Conservation (phyloP, 2,888 invertebrate genomes). For the Cenopis cana region DNA sequence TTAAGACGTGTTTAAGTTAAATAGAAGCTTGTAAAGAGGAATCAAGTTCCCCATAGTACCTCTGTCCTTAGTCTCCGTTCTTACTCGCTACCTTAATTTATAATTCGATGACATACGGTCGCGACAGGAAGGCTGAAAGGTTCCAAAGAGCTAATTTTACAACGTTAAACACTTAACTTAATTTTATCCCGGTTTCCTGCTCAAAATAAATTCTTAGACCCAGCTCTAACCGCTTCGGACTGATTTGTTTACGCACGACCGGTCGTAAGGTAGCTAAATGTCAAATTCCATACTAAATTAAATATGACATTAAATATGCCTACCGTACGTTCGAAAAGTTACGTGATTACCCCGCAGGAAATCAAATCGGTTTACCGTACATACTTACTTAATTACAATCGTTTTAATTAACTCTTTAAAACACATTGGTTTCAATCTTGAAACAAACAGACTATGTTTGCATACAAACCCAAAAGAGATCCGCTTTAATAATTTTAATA, state of each 20-base stretch:
- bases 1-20: too few relatives aligned
- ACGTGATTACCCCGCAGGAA: too few relatives aligned
- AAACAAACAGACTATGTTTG: neutral
- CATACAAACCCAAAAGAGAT: neutral
- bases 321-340: too few relatives aligned
- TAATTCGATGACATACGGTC: constrained; percentile 15
- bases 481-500: neutral
- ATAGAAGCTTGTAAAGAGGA: neutral
- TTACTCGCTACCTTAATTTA: constrained; percentile 3
- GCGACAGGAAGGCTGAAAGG: constrained; percentile 17
- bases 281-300: too few relatives aligned
- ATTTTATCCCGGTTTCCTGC: constrained; percentile 16
- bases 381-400: neutral
- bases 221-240: neutral
- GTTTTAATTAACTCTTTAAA: constrained; percentile 2
- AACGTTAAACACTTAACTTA: constrained; percentile 24
- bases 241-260: too few relatives aligned
- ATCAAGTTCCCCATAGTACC: neutral
- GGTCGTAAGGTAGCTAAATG: too few relatives aligned
- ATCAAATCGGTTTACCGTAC: too few relatives aligned
- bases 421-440: neutral
- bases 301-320: too few relatives aligned
- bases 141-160: constrained; percentile 23
- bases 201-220: constrained; percentile 17
- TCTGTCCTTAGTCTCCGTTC: neutral